These are phyloP conservation scores for Hemibagrus wyckioides DNA, from an alignment of 2,113 vertebrate genomes.

Conservation along the genomic window DNA sequence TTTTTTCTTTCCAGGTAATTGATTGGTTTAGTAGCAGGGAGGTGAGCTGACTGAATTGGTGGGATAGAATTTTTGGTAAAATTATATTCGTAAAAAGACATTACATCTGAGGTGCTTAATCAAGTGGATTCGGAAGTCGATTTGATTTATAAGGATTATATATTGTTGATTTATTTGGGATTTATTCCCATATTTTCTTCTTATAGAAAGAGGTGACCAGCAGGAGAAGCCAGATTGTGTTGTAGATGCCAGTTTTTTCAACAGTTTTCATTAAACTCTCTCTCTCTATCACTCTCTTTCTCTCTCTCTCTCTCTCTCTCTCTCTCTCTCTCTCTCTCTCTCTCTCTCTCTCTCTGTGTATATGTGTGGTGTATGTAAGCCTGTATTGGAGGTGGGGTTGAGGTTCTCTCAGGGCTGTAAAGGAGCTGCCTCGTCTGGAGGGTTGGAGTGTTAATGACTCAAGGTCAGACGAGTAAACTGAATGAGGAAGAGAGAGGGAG, in stretches of 20 bases:
- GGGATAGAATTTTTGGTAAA: neutral
- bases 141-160: neutral
- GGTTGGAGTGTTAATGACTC: slow-evolving; percentile 63
- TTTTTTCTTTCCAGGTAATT: neutral
- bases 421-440: slow-evolving; percentile 58
- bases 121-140: neutral
- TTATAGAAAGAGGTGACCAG: neutral
- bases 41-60: neutral
- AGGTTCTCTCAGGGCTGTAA: slow-evolving; percentile 50
- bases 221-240: neutral
- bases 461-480: slow-evolving; percentile 62
- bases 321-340: neutral
- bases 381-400: slow-evolving; percentile 10
- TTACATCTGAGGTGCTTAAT: neutral
- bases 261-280: neutral
- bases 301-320: neutral
- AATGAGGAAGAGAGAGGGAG: slow-evolving; percentile 27
- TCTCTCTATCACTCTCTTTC: neutral
- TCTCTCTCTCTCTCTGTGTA: neutral
- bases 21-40: neutral
- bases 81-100: neutral
- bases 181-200: neutral
- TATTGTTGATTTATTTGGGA: neutral
- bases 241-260: neutral
- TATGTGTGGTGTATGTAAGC: neutral